Evolutionary conservation across 1,140 invertebrate genomes (phyloP).

Genomic region (Drosophila virilis): DNA sequence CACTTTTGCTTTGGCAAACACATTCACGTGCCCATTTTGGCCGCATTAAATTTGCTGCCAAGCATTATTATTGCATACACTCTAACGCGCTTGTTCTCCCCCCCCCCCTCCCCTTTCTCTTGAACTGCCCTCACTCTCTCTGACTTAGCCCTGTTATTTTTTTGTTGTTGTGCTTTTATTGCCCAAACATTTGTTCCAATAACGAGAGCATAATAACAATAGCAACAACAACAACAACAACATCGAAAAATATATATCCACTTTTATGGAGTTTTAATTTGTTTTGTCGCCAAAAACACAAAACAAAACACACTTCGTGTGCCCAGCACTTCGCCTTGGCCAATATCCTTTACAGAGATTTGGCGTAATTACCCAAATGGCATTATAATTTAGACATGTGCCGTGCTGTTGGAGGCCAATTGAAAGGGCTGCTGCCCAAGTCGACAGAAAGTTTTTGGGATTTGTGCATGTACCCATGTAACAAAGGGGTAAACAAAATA

Average conservation of each 20-base stretch:
- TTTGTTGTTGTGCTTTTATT: conserved; percentile 64
- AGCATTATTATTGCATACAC: conserved; percentile 56
- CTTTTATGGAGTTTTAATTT: conserved; percentile 83
- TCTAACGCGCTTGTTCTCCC: neutral
- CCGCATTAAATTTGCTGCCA: conserved; percentile 59
- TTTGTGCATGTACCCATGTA: neutral
- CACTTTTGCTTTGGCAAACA: conserved; percentile 46
- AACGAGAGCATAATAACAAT: conserved; percentile 56
- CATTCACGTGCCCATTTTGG: conserved; percentile 32
- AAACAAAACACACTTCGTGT: conserved; percentile 39
- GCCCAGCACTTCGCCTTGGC: conserved; percentile 34
- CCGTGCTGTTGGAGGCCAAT: conserved; percentile 2
- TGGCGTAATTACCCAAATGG: conserved; percentile 81
- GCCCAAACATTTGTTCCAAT: conserved; percentile 78
- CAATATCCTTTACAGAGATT: conserved; percentile 64
- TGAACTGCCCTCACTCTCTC: neutral
- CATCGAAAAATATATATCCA: conserved; percentile 74
- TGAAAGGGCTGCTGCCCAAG: conserved; percentile 54
- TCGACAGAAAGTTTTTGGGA: conserved; percentile 43
- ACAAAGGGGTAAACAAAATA: neutral
- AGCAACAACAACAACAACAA: conserved; percentile 42
- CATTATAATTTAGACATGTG: conserved; percentile 76
- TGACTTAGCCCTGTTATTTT: conserved; percentile 39
- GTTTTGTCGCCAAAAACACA: conserved; percentile 71
- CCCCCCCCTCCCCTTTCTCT: neutral